Percentiles rank a stretch among this genome's conserved stretches.
Evolutionary conservation across 2,797 vertebrate genomes (phyloP).

Genomic region (Poecilia velifera): DNA sequence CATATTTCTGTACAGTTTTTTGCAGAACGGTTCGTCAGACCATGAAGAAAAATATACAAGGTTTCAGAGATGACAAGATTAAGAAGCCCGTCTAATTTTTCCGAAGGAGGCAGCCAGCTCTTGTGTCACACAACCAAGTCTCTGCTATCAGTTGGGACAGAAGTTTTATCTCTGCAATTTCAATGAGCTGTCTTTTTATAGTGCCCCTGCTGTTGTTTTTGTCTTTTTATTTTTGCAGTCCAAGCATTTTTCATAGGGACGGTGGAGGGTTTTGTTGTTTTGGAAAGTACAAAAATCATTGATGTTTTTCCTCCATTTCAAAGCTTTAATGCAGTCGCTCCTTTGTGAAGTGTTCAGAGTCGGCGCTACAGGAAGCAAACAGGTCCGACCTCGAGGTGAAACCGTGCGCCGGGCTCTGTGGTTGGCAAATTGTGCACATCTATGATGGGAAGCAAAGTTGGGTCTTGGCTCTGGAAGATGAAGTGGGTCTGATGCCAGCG

Average conservation of each 20-base stretch:
- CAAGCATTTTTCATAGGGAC: constrained; percentile 59
- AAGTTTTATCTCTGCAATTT: constrained; percentile 52
- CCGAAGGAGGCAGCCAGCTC: constrained; percentile 44
- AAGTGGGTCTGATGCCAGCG: constrained; percentile 92
- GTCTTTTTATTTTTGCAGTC: constrained; percentile 67
- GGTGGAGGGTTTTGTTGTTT: constrained; percentile 7
- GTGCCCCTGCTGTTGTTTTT: constrained; percentile 29
- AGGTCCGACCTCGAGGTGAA: constrained; percentile 92
- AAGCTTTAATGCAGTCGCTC: constrained; percentile 24
- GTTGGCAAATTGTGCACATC: constrained; percentile 86
- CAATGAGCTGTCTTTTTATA: constrained; percentile 35
- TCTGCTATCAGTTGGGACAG: constrained; percentile 55
- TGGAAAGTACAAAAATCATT: constrained; percentile 13
- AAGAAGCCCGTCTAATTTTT: constrained; percentile 44
- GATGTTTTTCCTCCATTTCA: constrained; percentile 7
- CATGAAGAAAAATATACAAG: constrained; percentile 63
- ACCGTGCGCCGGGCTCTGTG: constrained; percentile 81
- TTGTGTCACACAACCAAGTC: constrained; percentile 53
- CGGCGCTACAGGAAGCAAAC: constrained; percentile 91
- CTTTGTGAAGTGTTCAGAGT: constrained; percentile 1
- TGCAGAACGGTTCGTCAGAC: constrained; percentile 38
- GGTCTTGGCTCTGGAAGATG: constrained; percentile 90
- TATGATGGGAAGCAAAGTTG: constrained; percentile 90
- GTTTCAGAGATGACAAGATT: constrained; percentile 50
- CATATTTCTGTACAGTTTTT: constrained; percentile 56